Evolutionary conservation across 2,888 invertebrate species (phyloP).

Genomic region (Myopa tessellatipennis): DNA sequence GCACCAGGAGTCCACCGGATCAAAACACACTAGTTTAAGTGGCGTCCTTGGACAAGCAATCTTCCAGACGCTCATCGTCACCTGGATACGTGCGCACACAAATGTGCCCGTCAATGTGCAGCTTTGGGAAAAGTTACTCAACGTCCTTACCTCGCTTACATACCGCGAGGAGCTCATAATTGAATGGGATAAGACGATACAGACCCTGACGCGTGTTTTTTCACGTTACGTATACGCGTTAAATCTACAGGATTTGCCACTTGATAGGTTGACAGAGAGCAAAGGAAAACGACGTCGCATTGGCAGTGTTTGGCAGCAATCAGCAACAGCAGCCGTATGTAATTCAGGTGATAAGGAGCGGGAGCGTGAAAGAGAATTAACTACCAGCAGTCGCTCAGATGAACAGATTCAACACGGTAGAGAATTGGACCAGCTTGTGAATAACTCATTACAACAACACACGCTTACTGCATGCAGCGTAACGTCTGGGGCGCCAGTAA

Average conservation of each 20-base stretch:
- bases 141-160: conserved; percentile 86
- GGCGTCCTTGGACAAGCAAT: conserved; percentile 87
- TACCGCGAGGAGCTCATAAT: conserved; percentile 94
- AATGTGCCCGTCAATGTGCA: conserved; percentile 90
- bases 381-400: conserved; percentile 59
- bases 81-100: conserved; percentile 97
- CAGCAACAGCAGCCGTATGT: conserved; percentile 48
- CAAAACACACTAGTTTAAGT: conserved; percentile 75
- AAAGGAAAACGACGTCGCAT: conserved; percentile 77
- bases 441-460: conserved; percentile 42
- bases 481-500: conserved; percentile 51
- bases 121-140: conserved; percentile 93
- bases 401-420: conserved; percentile 48
- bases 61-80: conserved; percentile 94
- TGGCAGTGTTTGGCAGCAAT: conserved; percentile 66
- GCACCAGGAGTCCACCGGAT: conserved; percentile 77
- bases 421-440: conserved; percentile 50
- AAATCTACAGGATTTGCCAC: conserved; percentile 87
- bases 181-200: conserved; percentile 99
- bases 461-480: conserved; percentile 23
- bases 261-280: conserved; percentile 82
- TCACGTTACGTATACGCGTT: conserved; percentile 95
- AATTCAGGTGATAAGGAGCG: conserved; percentile 50
- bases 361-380: conserved; percentile 54
- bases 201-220: conserved; percentile 92